Evolutionary conservation across 1,140 invertebrate genomes (phyloP), one percentile per base, ranked within the genome.

Genomic region (Glomeris maerens): DNA sequence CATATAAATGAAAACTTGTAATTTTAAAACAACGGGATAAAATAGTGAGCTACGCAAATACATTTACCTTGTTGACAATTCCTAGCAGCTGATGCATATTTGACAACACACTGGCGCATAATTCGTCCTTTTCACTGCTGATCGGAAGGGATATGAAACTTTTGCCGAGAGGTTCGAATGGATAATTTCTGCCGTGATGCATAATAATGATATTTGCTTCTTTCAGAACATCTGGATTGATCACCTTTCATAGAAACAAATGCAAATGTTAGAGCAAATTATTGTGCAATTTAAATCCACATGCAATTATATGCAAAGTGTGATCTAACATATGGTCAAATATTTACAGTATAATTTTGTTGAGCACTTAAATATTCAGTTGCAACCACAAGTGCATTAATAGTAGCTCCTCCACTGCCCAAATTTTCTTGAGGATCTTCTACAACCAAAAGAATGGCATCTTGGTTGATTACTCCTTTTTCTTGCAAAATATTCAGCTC

Each of bases 401-500:
- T 57, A 4, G 72, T 74, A 10, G 72, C 73, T 23, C 71, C 71
- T 31, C 72, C 73, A 62, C 71, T 73, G 2, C 72, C 72, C 27
- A 73, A 64, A 49, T 65, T 60, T 17, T 55, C 50, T 0, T 38
- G 49, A 25, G 69, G 69, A 58, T 72, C 70, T 49, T 71, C 67
- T 21, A 70, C 65, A 1, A 62, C 63, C 23, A 72, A 49, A 3
- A 71, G 46, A 28, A 66, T 55, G 2, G 62, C 56, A 50, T 60
- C 61, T 48, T 60, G 54, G 38, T 62, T 57, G 26, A 72, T 65
- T 26, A 64, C 53, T 7, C 64, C 64, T 55, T 66, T 68, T 14
- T 56, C 49, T 52, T 69, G 62, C 17, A 62, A 50, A 3, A 61
- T 36, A 45, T 67, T 60, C 23, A 71, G 48, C 47, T 70, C 69